Base-by-base conservation (phyloP, 2,797 vertebrate species). In the Catharus ustulatus region DNA sequence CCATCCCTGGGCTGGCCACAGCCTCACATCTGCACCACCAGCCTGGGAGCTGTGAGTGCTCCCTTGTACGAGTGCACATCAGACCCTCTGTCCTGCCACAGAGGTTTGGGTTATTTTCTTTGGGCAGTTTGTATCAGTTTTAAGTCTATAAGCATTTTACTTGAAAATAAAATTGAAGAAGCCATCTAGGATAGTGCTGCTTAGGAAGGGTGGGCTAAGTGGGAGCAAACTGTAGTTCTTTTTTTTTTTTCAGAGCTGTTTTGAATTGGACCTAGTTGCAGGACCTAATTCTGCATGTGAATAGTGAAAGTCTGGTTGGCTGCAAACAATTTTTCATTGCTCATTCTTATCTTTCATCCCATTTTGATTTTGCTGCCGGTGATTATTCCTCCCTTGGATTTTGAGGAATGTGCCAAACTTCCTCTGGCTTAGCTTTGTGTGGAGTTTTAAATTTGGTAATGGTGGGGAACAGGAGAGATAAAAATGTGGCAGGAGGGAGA, bases 321-420 rank as follows among this genome's bases (percentile, higher is more conserved):
- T 87, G 52, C 40, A 84, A 77, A 29, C 30, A 16, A 1, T 34
- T 64, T 69, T 83, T 66, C 1, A 0, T 42, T 76, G 15, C 42
- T 75, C 15, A 5, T 45, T 87, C 34, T 89, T 75, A 16, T 13
- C 52, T 84, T 61, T 75, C 73, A 62, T 68, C 24, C 43, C 30
- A 19, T 75, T 91, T 88, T 90, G 66, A 45, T 91, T 93, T 81
- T 61, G 24, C 57, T 85, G 63, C 68, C 66, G 82, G 9, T 79
- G 30, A 34, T 79, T 88, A 32, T 88, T 79, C 24, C 12, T 83
- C 30, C 4, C 6, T 15, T 54, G 30, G 59, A 36, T 84, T 78
- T 87, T 77, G 63, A 84, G 36, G 46, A 66, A 80, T 43, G n/a
- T 78, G 43, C 51, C 42, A 58, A 38, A 15, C 72, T 85, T 87